Percentiles rank a stretch among this genome's conserved stretches.
Evolutionary conservation across 2,113 vertebrate species (phyloP).

Genomic region (Bagarius yarrelli): DNA sequence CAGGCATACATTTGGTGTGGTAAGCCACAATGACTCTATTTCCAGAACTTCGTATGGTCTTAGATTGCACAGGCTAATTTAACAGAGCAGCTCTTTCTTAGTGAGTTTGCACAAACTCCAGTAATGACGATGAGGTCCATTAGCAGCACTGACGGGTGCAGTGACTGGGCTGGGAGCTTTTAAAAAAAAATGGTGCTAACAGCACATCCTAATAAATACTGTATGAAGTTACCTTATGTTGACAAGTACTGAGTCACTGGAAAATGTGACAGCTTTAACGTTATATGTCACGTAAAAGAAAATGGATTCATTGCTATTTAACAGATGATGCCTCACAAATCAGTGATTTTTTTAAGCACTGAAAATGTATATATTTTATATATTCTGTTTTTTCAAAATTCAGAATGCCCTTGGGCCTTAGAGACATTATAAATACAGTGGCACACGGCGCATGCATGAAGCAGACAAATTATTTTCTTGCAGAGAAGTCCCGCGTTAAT

Average conservation of each 20-base stretch:
- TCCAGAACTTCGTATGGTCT: conserved; percentile 52
- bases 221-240: not conserved
- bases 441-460: conserved; percentile 5
- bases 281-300: not conserved
- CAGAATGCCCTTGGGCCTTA: conserved; percentile 24
- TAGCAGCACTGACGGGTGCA: conserved; percentile 18
- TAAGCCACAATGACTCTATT: conserved; percentile 54
- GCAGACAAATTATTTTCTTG: conserved; percentile 23
- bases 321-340: not conserved
- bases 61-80: conserved; percentile 55
- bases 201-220: not conserved
- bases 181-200: conserved; percentile 20
- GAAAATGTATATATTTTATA: not conserved
- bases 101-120: conserved; percentile 52
- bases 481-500: conserved; percentile 21
- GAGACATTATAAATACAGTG: conserved; percentile 23
- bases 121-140: conserved; percentile 50
- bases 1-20: conserved; percentile 52
- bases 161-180: conserved; percentile 30
- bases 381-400: not conserved
- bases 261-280: conserved; percentile 5
- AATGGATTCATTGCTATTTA: not conserved
- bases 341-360: not conserved
- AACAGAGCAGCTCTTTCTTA: conserved; percentile 50
- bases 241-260: not conserved